A percentile compares a stretch with the other conserved stretches of the same genome.
Evolutionary conservation across 1,140 invertebrate species (phyloP).

Genomic region (Cydia fagiglandana): DNA sequence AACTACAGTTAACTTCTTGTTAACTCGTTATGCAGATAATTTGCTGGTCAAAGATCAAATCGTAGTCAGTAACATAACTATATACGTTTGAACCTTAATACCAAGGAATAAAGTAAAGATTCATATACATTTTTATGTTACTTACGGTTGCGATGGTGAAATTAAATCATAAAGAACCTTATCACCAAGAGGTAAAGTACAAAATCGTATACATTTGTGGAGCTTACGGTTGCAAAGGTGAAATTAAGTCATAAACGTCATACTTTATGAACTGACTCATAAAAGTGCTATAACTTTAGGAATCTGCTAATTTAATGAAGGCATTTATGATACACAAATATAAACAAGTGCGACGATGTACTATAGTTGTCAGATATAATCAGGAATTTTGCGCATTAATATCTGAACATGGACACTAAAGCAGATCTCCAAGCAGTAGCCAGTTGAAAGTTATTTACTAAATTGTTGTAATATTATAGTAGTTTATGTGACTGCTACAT

Average conservation of each 20-base stretch:
- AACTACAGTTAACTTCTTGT: slow-evolving; percentile 3
- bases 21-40: slow-evolving; percentile 4
- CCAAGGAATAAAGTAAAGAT: neutral
- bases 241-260: slow-evolving; percentile 12
- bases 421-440: too few relatives aligned
- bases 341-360: neutral
- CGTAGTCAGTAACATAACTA: neutral
- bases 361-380: too few relatives aligned
- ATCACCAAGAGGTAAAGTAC: neutral
- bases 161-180: neutral
- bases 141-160: neutral
- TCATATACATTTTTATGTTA: neutral
- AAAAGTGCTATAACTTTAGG: slow-evolving; percentile 9
- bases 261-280: slow-evolving; percentile 14
- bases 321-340: neutral
- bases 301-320: slow-evolving; percentile 5
- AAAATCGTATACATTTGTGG: neutral
- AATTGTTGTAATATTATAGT: too few relatives aligned
- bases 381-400: too few relatives aligned
- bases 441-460: too few relatives aligned
- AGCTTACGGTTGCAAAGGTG: neutral
- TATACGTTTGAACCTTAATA: neutral
- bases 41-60: slow-evolving; percentile 12
- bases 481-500: too few relatives aligned
- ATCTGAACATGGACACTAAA: too few relatives aligned